These are phyloP conservation scores for Fistularia commersonii DNA, from an alignment of 2,797 vertebrate genomes.

Conservation along the genomic window DNA sequence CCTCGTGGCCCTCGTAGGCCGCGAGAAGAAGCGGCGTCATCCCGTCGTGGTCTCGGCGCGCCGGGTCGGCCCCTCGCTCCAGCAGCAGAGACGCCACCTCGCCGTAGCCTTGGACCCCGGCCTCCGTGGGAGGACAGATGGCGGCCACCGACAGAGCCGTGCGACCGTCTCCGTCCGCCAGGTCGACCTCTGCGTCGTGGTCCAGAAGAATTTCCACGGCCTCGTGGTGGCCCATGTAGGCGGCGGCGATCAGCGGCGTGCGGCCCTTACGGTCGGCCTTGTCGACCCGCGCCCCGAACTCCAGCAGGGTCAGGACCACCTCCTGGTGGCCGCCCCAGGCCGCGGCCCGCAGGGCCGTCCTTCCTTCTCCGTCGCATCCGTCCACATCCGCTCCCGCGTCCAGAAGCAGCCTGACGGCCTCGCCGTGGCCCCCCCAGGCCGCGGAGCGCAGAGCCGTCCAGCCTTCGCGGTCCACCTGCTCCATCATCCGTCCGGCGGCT, in stretches of 20 bases:
- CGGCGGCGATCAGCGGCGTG: slow-evolving; percentile 80
- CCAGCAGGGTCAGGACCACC: slow-evolving; percentile 69
- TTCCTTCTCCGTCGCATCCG: slow-evolving; percentile 73
- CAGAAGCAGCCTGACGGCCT: slow-evolving; percentile 72
- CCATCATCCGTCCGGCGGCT: slow-evolving; percentile 47
- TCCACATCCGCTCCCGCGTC: slow-evolving; percentile 77
- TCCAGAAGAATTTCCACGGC: slow-evolving; percentile 73
- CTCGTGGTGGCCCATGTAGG: slow-evolving; percentile 82
- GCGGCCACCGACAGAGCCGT: slow-evolving; percentile 79
- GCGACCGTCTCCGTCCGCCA: slow-evolving; percentile 75
- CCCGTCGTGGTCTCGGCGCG: slow-evolving; percentile 76
- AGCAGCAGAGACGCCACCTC: slow-evolving; percentile 76
- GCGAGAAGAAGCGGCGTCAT: slow-evolving; percentile 81
- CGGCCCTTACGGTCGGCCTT: slow-evolving; percentile 75
- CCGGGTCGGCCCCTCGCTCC: slow-evolving; percentile 74
- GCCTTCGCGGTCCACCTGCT: slow-evolving; percentile 77
- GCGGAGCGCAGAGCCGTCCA: slow-evolving; percentile 82
- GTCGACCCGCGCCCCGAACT: slow-evolving; percentile 70
- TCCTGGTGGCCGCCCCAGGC: slow-evolving; percentile 83
- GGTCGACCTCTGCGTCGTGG: slow-evolving; percentile 67
- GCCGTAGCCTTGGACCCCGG: slow-evolving; percentile 66
- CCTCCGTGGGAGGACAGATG: slow-evolving; percentile 73
- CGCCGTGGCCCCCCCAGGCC: slow-evolving; percentile 78
- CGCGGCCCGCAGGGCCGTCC: slow-evolving; percentile 81
- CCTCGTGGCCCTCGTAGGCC: slow-evolving; percentile 78